Evolutionary conservation across 2,113 vertebrate species (phyloP), one percentile per base, ranked within the genome.

Genomic region (Capreolus pygargus): DNA sequence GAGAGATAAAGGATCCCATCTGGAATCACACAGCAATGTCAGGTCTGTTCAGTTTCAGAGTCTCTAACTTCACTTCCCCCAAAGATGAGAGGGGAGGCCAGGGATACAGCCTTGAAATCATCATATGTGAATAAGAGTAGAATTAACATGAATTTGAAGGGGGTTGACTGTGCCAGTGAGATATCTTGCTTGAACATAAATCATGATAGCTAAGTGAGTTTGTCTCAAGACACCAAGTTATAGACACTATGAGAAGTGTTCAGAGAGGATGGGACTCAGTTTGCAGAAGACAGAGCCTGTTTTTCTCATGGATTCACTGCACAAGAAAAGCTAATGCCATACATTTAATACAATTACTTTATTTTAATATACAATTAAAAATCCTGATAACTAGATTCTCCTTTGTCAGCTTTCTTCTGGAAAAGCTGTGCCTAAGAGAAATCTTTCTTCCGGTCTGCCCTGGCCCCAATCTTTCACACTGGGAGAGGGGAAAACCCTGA

Each of bases 381-480:
- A 60, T 79, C 50, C 47, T 19, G 86, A 36, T 91, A 91, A 52
- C 9, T 0, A 94, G 78, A 97, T 95, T 94, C 45, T 84, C 87
- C 83, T 87, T 89, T 94, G 94, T 97, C 93, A 94, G 89, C 94
- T 87, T 57, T 84, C 84, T 67, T 94, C 61, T 86, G 88, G 61
- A 95, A 89, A 95, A 84, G n/a, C 94, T 96, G 60, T 74, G 70
- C 47, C 45, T 84, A 14, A 30, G 74, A 94, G 94, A 93, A 95
- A 60, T 47, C 88, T 95, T 97, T 79, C 76, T 88, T 90, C 79
- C 0, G 0, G 50, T 95, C 58, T 21, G 94, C 78, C 19, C 83
- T 92, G 95, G 86, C 93, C 98, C 94, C 83, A 92, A 95, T 98
- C 95, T 96, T 97, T 97, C 97, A 89, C 4, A 39, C 91, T 70